These are phyloP conservation scores for Caenorhabditis inopinata DNA, from an alignment of 1,140 invertebrate genomes.

Conservation along the genomic window DNA sequence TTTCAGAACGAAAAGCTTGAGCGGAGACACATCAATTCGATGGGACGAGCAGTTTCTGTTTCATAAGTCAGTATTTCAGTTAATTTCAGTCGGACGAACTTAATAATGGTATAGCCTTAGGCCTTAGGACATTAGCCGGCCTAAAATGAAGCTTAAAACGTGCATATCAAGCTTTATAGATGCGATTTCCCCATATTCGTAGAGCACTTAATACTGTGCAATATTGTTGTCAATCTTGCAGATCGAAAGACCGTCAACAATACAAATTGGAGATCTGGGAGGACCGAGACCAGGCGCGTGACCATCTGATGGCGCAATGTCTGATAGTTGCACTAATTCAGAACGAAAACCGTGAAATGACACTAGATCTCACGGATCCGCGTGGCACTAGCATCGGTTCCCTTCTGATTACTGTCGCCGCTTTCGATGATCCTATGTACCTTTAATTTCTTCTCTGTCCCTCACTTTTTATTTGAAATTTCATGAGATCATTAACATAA, in stretches of 20 bases:
- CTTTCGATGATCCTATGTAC: slow-evolving; percentile 60
- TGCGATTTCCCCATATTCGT: too few relatives aligned
- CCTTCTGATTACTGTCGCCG: slow-evolving; percentile 42
- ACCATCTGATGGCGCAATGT: slow-evolving; percentile 39
- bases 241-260: slow-evolving; percentile 33
- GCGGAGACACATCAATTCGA: slow-evolving; percentile 11
- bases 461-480: background rate
- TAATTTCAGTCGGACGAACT: background rate
- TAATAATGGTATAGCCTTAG: too few relatives aligned
- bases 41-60: background rate
- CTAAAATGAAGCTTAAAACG: too few relatives aligned
- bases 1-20: slow-evolving; percentile 29
- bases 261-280: slow-evolving; percentile 50
- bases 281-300: slow-evolving; percentile 38
- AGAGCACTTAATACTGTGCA: too few relatives aligned
- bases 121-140: too few relatives aligned
- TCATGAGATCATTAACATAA: too few relatives aligned
- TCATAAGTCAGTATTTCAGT: slow-evolving; percentile 36
- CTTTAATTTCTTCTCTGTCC: slow-evolving; percentile 41
- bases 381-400: background rate
- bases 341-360: slow-evolving; percentile 45
- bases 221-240: too few relatives aligned
- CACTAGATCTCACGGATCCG: background rate
- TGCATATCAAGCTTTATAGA: too few relatives aligned
- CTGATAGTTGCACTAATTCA: slow-evolving; percentile 51